These are phyloP conservation scores for Venusia cambrica DNA, from an alignment of 2,888 invertebrate genomes.

Conservation along the genomic window DNA sequence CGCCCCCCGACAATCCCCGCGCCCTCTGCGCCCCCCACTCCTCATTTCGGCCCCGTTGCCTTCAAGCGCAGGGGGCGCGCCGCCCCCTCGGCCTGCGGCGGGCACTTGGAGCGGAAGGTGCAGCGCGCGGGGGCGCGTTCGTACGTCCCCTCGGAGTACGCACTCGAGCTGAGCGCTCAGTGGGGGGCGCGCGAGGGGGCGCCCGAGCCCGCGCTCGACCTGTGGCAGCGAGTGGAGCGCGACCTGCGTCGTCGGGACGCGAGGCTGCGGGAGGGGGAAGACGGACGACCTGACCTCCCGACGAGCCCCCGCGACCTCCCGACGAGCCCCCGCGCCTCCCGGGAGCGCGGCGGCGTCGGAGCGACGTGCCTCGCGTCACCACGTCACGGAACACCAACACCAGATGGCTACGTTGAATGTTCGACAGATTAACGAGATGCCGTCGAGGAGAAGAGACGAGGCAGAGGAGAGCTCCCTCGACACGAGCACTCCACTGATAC, in stretches of 20 bases:
- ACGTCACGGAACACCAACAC: too few relatives aligned
- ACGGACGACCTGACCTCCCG: not conserved
- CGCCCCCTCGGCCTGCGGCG: not conserved
- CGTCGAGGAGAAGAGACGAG: too few relatives aligned
- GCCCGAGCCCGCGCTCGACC: not conserved
- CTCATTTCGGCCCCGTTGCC: not conserved
- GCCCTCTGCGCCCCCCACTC: not conserved
- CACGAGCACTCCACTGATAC: too few relatives aligned
- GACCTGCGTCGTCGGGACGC: not conserved
- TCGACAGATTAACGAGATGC: too few relatives aligned
- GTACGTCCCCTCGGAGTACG: constrained; percentile 4
- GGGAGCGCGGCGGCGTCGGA: too few relatives aligned
- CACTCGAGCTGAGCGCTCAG: constrained; percentile 3
- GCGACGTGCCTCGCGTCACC: too few relatives aligned
- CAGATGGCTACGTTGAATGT: too few relatives aligned
- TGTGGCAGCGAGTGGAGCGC: constrained; percentile 1
- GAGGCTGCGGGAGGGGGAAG: not conserved
- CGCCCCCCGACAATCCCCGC: not conserved
- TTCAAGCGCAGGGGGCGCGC: not conserved
- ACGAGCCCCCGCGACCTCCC: too few relatives aligned
- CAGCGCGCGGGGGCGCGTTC: not conserved
- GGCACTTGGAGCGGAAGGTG: not conserved
- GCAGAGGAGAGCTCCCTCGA: too few relatives aligned
- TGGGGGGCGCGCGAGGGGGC: constrained; percentile 6
- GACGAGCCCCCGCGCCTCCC: too few relatives aligned